Percentiles rank a stretch among this genome's conserved stretches.
phyloP scores from a whole-genome alignment of 2,113 vertebrate genomes.

The Xiphophorus couchianus region DNA sequence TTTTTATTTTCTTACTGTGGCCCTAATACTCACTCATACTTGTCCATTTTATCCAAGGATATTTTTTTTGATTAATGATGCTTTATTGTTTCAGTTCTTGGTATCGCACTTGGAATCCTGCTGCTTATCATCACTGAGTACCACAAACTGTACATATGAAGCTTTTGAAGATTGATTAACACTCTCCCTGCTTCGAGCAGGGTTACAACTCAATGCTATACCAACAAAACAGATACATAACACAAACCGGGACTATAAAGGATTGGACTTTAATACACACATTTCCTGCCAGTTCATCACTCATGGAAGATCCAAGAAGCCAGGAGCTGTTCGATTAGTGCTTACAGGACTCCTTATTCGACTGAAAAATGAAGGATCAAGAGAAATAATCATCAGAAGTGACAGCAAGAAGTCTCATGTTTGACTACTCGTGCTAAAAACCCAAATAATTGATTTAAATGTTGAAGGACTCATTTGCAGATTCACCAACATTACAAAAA shows the following conservation, averaged over 20 bases:
- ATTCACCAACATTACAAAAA: neutral
- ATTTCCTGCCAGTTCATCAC: too few species aligned
- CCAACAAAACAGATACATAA: neutral
- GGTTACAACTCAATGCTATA: slow-evolving; percentile 15
- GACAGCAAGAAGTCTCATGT: neutral
- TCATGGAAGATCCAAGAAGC: slow-evolving; percentile 4
- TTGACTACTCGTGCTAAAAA: slow-evolving; percentile 2
- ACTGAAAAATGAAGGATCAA: slow-evolving; percentile 31
- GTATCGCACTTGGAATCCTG: slow-evolving; percentile 78
- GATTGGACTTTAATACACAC: slow-evolving; percentile 9
- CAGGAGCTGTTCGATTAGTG: slow-evolving; percentile 24
- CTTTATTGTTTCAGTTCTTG: slow-evolving; percentile 67
- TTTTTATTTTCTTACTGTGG: too few species aligned
- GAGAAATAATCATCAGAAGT: neutral
- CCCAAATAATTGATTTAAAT: slow-evolving; percentile 7
- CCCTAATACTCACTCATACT: too few species aligned
- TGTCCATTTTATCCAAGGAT: neutral
- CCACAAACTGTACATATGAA: slow-evolving; percentile 35
- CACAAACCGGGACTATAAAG: neutral
- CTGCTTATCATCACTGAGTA: slow-evolving; percentile 76
- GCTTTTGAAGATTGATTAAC: slow-evolving; percentile 19
- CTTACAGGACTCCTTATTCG: slow-evolving; percentile 36
- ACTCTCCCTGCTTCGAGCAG: slow-evolving; percentile 1
- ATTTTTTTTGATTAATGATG: slow-evolving; percentile 3
- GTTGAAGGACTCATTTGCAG: slow-evolving; percentile 33